Percentiles rank a stretch among this genome's conserved stretches.
Evolutionary conservation across 2,113 vertebrate genomes (phyloP).

Genomic region (Nannospalax galili): DNA sequence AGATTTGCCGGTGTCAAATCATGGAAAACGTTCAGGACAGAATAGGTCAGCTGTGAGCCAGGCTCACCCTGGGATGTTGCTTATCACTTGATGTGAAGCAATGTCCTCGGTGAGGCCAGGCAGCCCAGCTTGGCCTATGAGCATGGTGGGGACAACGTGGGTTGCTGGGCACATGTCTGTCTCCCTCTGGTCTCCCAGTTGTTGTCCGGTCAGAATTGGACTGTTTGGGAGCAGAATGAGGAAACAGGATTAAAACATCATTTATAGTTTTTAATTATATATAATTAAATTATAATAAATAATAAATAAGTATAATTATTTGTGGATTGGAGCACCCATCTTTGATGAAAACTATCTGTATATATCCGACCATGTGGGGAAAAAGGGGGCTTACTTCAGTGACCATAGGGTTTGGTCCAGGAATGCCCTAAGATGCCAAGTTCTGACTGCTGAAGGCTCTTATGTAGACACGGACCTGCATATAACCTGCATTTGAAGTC

Average conservation of each 20-base stretch:
- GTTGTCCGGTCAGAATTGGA: too few relatives aligned
- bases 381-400: background rate
- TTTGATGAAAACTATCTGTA: too few relatives aligned
- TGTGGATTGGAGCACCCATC: background rate
- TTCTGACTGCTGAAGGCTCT: background rate
- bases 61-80: too few relatives aligned
- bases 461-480: background rate
- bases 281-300: background rate
- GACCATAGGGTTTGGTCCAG: background rate
- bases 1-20: background rate
- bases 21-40: background rate
- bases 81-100: background rate
- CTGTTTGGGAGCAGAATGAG: background rate
- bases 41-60: background rate
- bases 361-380: rapidly evolving
- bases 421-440: background rate
- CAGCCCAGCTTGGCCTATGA: background rate
- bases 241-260: background rate
- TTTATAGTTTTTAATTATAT: background rate
- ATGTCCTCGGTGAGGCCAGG: background rate
- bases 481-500: rapidly evolving
- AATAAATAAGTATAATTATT: background rate
- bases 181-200: background rate
- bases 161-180: background rate
- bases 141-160: rapidly evolving